Conservation (phyloP, 2,113 vertebrate species). For the Pseudorectes ferrugineus region DNA sequence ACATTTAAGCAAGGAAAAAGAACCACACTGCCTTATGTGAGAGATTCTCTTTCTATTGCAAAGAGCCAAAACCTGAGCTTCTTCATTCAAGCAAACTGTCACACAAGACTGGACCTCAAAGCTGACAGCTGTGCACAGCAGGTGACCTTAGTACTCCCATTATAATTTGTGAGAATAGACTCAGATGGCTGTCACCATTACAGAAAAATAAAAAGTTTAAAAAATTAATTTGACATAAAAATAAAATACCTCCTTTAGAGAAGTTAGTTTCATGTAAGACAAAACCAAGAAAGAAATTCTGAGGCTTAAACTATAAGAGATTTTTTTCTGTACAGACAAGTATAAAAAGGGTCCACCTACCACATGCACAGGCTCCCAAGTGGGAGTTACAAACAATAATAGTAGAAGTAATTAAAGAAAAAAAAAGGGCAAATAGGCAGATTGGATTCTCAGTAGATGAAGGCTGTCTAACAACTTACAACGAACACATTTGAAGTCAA, state of each 20-base stretch:
- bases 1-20: neutral
- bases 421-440: neutral
- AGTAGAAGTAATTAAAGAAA: neutral
- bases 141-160: neutral
- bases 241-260: neutral
- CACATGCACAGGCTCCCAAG: neutral
- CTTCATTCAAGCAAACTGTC: neutral
- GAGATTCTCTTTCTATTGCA: neutral
- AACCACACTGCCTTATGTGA: neutral
- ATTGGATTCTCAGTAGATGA: neutral
- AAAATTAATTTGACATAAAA: neutral
- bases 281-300: neutral
- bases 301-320: neutral
- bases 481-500: conserved; percentile 17
- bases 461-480: neutral
- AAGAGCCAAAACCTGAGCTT: neutral
- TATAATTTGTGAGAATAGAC: neutral
- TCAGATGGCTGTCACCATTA: neutral
- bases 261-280: neutral
- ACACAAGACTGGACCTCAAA: neutral
- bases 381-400: neutral
- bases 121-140: neutral
- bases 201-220: neutral
- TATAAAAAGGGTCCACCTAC: neutral
- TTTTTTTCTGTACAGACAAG: neutral